phyloP scores from a whole-genome alignment of 1,140 invertebrate genomes.

The Ostrea edulis region DNA sequence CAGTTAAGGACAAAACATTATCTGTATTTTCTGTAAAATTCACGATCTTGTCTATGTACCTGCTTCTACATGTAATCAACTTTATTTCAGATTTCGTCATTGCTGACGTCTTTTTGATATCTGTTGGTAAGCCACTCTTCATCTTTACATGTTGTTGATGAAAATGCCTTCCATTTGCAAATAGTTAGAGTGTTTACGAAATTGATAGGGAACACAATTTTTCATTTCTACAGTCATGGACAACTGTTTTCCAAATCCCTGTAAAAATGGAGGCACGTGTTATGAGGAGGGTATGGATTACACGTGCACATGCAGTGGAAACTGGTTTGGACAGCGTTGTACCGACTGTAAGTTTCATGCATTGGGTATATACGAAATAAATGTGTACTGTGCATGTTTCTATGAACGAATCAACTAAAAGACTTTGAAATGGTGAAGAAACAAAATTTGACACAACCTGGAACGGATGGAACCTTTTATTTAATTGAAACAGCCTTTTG shows the following conservation, averaged over 20 bases:
- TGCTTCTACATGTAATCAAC: too few species aligned
- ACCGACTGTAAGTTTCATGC: slow-evolving; percentile 28
- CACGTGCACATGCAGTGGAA: slow-evolving; percentile 39
- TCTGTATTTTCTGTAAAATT: too few species aligned
- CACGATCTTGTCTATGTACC: too few species aligned
- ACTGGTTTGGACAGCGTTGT: slow-evolving; percentile 38
- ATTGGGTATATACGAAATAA: too few species aligned
- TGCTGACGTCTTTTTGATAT: slow-evolving; percentile 37
- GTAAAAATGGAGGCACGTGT: slow-evolving; percentile 25
- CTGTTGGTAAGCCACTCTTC: slow-evolving; percentile 4
- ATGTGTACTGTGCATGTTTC: too few species aligned
- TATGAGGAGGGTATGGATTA: slow-evolving; percentile 45
- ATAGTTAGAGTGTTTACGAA: neutral
- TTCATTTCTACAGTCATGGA: slow-evolving; percentile 29
- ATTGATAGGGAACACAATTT: neutral
- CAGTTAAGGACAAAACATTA: too few species aligned
- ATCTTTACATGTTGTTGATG: neutral
- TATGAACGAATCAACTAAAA: too few species aligned
- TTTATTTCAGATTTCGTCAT: slow-evolving; percentile 21
- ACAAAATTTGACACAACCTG: too few species aligned
- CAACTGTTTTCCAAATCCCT: slow-evolving; percentile 36
- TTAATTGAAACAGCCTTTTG: too few species aligned
- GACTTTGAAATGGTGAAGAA: too few species aligned
- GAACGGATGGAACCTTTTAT: too few species aligned
- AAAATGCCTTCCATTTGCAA: neutral